These are phyloP conservation scores for Cosmia trapezina DNA, from an alignment of 2,888 invertebrate species.

Conservation along the genomic window DNA sequence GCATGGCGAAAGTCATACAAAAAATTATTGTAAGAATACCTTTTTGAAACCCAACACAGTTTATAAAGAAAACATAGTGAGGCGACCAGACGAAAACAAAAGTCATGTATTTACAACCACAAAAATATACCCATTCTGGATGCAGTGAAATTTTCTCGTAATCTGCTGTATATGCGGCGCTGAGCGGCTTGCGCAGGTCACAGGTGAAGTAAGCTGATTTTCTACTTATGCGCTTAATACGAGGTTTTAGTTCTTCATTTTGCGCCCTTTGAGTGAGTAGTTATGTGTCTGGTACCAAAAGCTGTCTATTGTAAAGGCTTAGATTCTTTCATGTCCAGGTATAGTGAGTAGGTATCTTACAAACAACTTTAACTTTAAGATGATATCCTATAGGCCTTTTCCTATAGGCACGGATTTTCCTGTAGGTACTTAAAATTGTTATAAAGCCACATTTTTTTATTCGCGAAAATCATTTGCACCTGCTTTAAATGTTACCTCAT, in stretches of 20 bases:
- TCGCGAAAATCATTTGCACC: background rate
- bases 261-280: slow-evolving; percentile 1
- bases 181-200: slow-evolving; percentile 57
- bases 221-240: slow-evolving; percentile 59
- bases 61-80: background rate
- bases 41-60: background rate
- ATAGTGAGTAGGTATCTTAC: background rate
- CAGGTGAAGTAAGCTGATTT: slow-evolving; percentile 63
- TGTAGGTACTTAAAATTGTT: background rate
- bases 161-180: slow-evolving; percentile 58
- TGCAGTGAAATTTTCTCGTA: slow-evolving; percentile 53
- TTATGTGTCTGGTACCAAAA: background rate
- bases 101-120: slow-evolving; percentile 32
- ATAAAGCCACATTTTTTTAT: background rate
- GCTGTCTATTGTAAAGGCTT: slow-evolving; percentile 10
- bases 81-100: slow-evolving; percentile 7
- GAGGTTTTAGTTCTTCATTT: slow-evolving; percentile 19
- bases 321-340: background rate
- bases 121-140: slow-evolving; percentile 31
- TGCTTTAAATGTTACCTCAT: background rate
- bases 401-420: background rate
- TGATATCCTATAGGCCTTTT: background rate
- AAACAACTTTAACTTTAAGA: too few relatives aligned
- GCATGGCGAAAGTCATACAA: too few relatives aligned
- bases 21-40: too few relatives aligned